Conservation (phyloP, 2,797 vertebrate genomes). For the Luscinia luscinia region DNA sequence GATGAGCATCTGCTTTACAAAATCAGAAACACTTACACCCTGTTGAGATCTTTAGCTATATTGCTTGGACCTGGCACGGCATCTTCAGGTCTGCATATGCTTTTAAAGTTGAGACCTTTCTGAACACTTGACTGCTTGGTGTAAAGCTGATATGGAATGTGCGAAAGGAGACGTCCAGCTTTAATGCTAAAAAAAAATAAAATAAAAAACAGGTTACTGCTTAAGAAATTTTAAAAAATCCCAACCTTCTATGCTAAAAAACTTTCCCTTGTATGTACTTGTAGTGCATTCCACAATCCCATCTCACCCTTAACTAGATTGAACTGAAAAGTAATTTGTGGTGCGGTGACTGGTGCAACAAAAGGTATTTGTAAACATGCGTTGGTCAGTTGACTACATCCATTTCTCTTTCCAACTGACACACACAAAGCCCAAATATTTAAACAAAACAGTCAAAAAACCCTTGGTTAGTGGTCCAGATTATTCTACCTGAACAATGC, state of each 20-base stretch:
- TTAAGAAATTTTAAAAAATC: background rate
- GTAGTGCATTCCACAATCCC: background rate
- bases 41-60: constrained; percentile 80
- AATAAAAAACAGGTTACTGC: constrained; percentile 28
- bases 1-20: background rate
- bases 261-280: background rate
- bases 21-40: constrained; percentile 85
- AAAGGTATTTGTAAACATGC: background rate
- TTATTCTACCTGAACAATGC: background rate
- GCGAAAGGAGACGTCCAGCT: constrained; percentile 90
- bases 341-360: background rate
- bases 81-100: constrained; percentile 80
- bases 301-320: background rate
- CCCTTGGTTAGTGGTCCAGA: background rate
- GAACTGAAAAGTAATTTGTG: background rate
- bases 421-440: background rate
- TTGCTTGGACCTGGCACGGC: constrained; percentile 80
- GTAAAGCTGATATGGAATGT: constrained; percentile 94
- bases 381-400: background rate
- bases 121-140: constrained; percentile 84
- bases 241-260: background rate
- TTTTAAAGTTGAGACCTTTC: constrained; percentile 87
- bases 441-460: background rate
- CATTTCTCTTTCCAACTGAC: background rate
- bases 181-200: constrained; percentile 83